Percentiles rank a stretch among this genome's conserved stretches.
Evolutionary conservation across 1,140 invertebrate genomes (phyloP).

Genomic region (Bombus haemorrhoidalis): DNA sequence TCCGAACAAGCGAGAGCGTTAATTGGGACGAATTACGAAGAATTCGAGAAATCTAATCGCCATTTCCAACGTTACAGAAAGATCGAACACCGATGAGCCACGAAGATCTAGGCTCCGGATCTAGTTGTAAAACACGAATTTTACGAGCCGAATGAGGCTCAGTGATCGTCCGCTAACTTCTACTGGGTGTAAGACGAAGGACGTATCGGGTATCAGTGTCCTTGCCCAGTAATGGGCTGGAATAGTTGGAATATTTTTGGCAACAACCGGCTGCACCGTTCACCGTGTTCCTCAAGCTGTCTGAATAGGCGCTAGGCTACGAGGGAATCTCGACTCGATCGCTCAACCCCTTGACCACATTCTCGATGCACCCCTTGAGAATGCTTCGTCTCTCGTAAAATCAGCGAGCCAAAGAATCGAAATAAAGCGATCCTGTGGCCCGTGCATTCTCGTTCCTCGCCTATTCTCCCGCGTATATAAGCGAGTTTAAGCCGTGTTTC

Average conservation of each 20-base stretch:
- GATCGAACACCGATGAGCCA: background rate
- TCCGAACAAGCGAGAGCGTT: background rate
- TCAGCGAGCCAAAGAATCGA: slow-evolving; percentile 54
- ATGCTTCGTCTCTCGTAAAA: slow-evolving; percentile 57
- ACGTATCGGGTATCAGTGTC: slow-evolving; percentile 13
- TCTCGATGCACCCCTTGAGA: slow-evolving; percentile 62
- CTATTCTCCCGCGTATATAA: slow-evolving; percentile 23
- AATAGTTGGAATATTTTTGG: slow-evolving; percentile 80
- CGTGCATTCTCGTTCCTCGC: slow-evolving; percentile 24
- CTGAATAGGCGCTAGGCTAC: slow-evolving; percentile 51
- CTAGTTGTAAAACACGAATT: slow-evolving; percentile 48
- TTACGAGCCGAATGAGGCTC: slow-evolving; percentile 47
- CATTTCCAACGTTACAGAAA: background rate
- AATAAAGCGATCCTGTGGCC: slow-evolving; percentile 40
- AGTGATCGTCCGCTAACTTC: slow-evolving; percentile 68
- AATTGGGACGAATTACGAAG: background rate
- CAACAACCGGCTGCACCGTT: slow-evolving; percentile 31
- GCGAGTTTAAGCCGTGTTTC: slow-evolving; percentile 9
- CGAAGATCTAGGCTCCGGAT: background rate
- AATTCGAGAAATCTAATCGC: background rate
- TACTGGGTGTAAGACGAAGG: background rate
- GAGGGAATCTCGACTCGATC: slow-evolving; percentile 38
- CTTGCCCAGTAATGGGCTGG: slow-evolving; percentile 67
- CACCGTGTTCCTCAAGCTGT: background rate
- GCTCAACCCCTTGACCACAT: slow-evolving; percentile 47